These are phyloP conservation scores for Calephelis perditalis DNA, from an alignment of 2,888 invertebrate species.

Conservation along the genomic window DNA sequence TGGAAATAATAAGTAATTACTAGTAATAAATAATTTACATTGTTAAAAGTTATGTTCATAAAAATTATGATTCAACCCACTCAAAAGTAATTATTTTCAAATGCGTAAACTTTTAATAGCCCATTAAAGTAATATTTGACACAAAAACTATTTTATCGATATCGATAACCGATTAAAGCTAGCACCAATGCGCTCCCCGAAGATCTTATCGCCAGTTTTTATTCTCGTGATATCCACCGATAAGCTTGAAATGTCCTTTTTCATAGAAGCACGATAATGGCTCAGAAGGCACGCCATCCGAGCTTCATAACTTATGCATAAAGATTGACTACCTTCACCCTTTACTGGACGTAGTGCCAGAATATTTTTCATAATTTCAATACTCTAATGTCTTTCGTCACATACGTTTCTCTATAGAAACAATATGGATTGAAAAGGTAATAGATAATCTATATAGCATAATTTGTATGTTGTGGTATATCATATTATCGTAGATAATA, in stretches of 20 bases:
- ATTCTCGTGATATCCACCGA: constrained; percentile 75
- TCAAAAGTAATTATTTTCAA: constrained; percentile 1
- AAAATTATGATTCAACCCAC: constrained; percentile 12
- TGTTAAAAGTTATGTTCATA: too few species aligned
- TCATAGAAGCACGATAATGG: constrained; percentile 75
- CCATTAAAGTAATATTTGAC: constrained; percentile 6
- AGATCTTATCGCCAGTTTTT: constrained; percentile 73
- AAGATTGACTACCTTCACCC: constrained; percentile 69
- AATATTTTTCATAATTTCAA: constrained; percentile 30
- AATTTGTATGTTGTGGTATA: not conserved
- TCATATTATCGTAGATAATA: too few species aligned
- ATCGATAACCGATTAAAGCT: constrained; percentile 29
- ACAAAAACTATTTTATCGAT: constrained; percentile 27
- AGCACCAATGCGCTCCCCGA: constrained; percentile 34
- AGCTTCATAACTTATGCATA: constrained; percentile 71
- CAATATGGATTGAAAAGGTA: constrained; percentile 5
- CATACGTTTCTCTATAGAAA: not conserved
- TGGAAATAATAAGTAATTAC: too few species aligned
- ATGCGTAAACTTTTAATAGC: constrained; percentile 1
- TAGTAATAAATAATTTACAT: too few species aligned
- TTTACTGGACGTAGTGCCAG: constrained; percentile 49
- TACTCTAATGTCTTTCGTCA: constrained; percentile 16
- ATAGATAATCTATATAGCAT: constrained; percentile 2
- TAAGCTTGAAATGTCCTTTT: constrained; percentile 76
- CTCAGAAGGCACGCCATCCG: constrained; percentile 64